phyloP scores from a whole-genome alignment of 2,113 vertebrate genomes.

The Ivindomyrus marchei region DNA sequence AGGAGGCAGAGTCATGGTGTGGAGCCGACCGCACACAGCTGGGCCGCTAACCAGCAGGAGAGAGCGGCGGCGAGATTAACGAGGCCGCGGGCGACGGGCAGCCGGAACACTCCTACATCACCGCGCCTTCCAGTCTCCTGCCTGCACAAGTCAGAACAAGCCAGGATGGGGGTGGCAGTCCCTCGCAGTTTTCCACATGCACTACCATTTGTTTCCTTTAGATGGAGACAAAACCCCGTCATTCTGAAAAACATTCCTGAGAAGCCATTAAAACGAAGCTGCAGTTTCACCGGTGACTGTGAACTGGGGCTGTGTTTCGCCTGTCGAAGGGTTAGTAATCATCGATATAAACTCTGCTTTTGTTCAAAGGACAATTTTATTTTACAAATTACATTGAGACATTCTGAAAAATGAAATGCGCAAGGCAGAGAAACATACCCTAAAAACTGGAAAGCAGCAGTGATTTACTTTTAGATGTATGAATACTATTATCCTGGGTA shows the following conservation, averaged over 20 bases:
- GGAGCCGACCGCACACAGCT: slow-evolving; percentile 68
- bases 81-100: slow-evolving; percentile 35
- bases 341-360: neutral
- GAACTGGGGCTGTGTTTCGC: neutral
- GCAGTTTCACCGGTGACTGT: neutral
- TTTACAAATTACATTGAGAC: neutral
- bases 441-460: neutral
- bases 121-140: neutral
- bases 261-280: neutral
- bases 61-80: slow-evolving; percentile 50
- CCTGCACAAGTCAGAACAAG: neutral
- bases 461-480: neutral
- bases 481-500: neutral
- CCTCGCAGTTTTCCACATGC: slow-evolving; percentile 17
- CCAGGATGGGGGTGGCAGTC: neutral
- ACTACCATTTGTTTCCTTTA: slow-evolving; percentile 44
- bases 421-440: neutral
- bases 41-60: slow-evolving; percentile 34
- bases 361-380: neutral
- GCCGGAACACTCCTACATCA: slow-evolving; percentile 23
- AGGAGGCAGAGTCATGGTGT: slow-evolving; percentile 55
- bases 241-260: slow-evolving; percentile 18
- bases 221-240: slow-evolving; percentile 55
- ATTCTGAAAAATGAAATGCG: neutral
- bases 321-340: neutral